phyloP scores from a whole-genome alignment of 2,888 invertebrate genomes.

The Margaritifera margaritifera region DNA sequence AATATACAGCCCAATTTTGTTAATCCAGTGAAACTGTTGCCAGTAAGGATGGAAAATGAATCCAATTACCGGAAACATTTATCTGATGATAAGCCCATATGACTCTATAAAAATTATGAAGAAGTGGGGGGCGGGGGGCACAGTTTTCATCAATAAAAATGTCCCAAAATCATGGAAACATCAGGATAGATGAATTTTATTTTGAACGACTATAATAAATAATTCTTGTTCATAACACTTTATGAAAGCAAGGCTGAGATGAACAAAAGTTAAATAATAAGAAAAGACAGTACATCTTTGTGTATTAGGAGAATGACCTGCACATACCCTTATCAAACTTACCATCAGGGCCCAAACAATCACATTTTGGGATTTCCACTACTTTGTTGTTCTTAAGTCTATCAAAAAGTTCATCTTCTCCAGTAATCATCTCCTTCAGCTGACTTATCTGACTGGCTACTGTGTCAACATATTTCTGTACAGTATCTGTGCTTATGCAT shows the following conservation, averaged over 20 bases:
- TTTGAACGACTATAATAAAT: background rate
- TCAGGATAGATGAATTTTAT: background rate
- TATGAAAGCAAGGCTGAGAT: too few relatives aligned
- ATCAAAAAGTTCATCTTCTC: slow-evolving; percentile 65
- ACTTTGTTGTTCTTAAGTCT: slow-evolving; percentile 81
- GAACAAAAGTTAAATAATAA: too few relatives aligned
- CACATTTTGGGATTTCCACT: slow-evolving; percentile 91
- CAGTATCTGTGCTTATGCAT: too few relatives aligned
- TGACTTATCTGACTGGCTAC: slow-evolving; percentile 35
- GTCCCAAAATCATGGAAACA: too few relatives aligned
- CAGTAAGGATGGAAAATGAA: too few relatives aligned
- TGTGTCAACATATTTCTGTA: slow-evolving; percentile 11
- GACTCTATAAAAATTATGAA: too few relatives aligned
- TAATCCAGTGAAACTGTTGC: too few relatives aligned
- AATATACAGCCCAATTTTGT: too few relatives aligned
- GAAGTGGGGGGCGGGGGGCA: too few relatives aligned
- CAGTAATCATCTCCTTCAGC: slow-evolving; percentile 30
- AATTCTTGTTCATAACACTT: background rate
- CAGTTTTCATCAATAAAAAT: too few relatives aligned
- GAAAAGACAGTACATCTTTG: background rate
- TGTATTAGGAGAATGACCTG: background rate
- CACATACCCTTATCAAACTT: slow-evolving; percentile 55
- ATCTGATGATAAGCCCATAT: too few relatives aligned
- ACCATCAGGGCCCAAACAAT: slow-evolving; percentile 86
- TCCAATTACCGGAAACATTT: too few relatives aligned